Evolutionary conservation across 2,113 vertebrate species (phyloP), one percentile per base, ranked within the genome.

Genomic region (Eublepharis macularius): DNA sequence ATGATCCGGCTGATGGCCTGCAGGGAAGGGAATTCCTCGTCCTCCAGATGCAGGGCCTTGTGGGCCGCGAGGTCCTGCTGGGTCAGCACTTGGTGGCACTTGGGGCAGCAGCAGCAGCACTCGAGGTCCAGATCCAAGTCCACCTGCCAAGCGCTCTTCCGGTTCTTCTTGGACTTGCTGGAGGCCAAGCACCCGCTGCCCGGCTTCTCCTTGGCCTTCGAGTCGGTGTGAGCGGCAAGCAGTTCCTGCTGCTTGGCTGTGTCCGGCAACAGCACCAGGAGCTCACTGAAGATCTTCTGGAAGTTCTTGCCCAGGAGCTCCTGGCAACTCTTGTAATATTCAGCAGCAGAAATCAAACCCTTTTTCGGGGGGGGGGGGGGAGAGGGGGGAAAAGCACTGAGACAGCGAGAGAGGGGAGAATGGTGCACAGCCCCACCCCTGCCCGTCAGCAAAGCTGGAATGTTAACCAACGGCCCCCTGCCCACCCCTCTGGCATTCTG

Each of bases 241-340:
- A 99, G 97, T 95, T 99, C 98, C 94, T 98, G 98, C 93, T 99
- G 99, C 93, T 99, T 99, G 77, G 88, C 93, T 0, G 97, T 98
- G 95, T 99, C 99, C 0, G 99, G 99, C 83, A 99, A 90, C 34
- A 99, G 95, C 78, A 98, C 98, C 93, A 99, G 92, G 90, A 99
- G 94, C 96, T 99, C 99, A 0, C 96, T 98, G 89, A 99, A 99
- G 89, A 99, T 97, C 88, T 97, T 95, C 95, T 88, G 96, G 84
- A 99, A 99, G 96, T 98, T 96, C 1, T 98, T 97, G 0, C 98
- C 98, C 0, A 99, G 97, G 85, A 99, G 96, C 4, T 97, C 96
- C 19, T 96, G 90, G 92, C 97, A 98, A 65, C 96, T 98, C 90
- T 91, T 93, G 92, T 99, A 98, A 90, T 99, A 99, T 89, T 98